Evolutionary conservation across 2,113 vertebrate genomes (phyloP).

Genomic region (Patagioenas fasciata): DNA sequence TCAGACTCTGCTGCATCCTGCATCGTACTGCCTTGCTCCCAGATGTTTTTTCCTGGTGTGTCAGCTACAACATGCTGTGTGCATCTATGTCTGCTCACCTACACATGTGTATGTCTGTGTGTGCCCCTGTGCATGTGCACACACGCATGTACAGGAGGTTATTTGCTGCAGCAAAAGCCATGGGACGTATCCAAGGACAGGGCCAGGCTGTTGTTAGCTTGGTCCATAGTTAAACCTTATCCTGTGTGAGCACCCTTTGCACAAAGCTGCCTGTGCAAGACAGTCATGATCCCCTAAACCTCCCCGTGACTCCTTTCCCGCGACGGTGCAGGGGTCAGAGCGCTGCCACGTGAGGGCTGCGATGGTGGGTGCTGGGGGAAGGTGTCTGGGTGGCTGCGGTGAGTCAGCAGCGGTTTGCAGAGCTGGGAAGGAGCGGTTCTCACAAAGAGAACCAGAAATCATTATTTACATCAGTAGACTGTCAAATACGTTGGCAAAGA

Average conservation of each 20-base stretch:
- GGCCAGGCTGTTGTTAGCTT: background rate
- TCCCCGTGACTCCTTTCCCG: rapidly evolving
- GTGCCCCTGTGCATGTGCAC: background rate
- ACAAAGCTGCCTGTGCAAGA: background rate
- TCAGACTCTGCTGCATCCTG: background rate
- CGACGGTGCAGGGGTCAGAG: rapidly evolving
- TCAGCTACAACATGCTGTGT: background rate
- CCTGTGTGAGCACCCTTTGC: rapidly evolving
- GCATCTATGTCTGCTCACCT: background rate
- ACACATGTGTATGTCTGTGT: no score
- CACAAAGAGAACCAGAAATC: background rate
- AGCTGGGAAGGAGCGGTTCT: background rate
- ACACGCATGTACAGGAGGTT: background rate
- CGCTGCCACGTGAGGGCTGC: rapidly evolving
- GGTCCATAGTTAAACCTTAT: background rate
- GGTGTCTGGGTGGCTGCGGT: rapidly evolving
- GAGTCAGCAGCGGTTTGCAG: background rate
- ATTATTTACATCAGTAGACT: background rate
- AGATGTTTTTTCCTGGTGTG: rapidly evolving
- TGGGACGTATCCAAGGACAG: background rate
- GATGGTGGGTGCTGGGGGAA: background rate
- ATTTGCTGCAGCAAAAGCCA: background rate
- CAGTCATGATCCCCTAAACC: background rate
- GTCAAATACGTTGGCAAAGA: background rate
- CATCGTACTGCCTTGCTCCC: background rate